Base-by-base conservation (phyloP, 2,888 invertebrate species). In the Cacoxenus indagator region DNA sequence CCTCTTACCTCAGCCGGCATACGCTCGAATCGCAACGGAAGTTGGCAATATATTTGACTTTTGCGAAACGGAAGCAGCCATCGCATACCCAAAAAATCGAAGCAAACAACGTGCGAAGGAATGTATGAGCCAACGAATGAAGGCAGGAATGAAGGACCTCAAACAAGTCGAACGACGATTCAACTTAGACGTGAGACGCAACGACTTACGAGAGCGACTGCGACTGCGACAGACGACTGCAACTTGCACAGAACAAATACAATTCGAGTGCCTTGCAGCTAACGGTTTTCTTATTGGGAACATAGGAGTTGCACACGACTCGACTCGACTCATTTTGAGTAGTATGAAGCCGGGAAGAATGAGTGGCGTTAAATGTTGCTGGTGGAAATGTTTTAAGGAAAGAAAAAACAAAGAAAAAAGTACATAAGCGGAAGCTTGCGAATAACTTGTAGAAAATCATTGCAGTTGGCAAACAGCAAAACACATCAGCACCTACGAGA, bases 1-100 rank as follows among this genome's bases (percentile, higher is more conserved):
- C 24, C 22, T 51, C 17, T 19, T 51, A 51, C n/a, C 8, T 22
- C 9, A 4, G 19, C 43, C 9, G 1, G 11, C 45, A 43, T n/a
- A 11, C 45, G n/a, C 11, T 11, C 45, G n/a, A 43, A 57, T 27
- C 17, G 61, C 82, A 82, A 72, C 72, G 85, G 84, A 84, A 84
- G 85, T 83, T 80, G 77, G 82, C 85, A 84, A 84, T 85, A 84
- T 84, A 84, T 84, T 82, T 82, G 80, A 82, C 78, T 83, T 82
- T 78, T 78, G 76, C 76, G 71, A 55, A 82, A 72, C 83, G 84
- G 82, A 82, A 80, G 73, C 82, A 62, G 61, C 29, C 61, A 55
- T 26, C 55, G 55, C 51, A 17, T 67, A 61, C 67, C 22, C 26
- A n/a, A 37, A 48, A 9, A 24, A 24, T 17, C 26, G 51, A 51